Conservation (phyloP, 1,140 invertebrate species). For the Drosophila jambulina region DNA sequence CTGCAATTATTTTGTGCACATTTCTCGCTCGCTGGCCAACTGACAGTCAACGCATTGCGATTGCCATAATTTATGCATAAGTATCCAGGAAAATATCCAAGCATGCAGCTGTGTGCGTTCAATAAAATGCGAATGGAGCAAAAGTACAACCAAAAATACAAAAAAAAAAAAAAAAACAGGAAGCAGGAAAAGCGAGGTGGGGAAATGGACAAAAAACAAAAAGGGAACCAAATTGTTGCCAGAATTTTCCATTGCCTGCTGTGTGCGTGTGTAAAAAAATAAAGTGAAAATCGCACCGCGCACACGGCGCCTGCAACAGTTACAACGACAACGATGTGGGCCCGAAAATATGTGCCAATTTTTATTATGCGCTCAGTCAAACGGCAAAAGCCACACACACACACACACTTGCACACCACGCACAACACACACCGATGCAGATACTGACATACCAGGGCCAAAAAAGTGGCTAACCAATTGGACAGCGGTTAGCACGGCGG, state of each 20-base stretch:
- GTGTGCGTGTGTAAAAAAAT: not conserved
- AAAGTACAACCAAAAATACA: not conserved
- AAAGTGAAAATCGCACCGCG: slow-evolving; percentile 52
- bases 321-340: slow-evolving; percentile 37
- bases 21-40: slow-evolving; percentile 62
- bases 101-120: slow-evolving; percentile 34
- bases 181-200: not conserved
- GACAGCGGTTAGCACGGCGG: slow-evolving; percentile 9
- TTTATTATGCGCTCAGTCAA: slow-evolving; percentile 76
- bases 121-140: slow-evolving; percentile 51
- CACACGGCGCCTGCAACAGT: slow-evolving; percentile 23
- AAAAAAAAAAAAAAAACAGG: not conserved
- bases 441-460: slow-evolving; percentile 20
- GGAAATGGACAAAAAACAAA: slow-evolving; percentile 2
- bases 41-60: slow-evolving; percentile 80
- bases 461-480: slow-evolving; percentile 43
- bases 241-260: slow-evolving; percentile 18
- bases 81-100: slow-evolving; percentile 45
- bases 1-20: slow-evolving; percentile 68
- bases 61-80: slow-evolving; percentile 77
- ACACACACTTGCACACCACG: not conserved
- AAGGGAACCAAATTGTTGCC: slow-evolving; percentile 29
- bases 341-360: slow-evolving; percentile 75
- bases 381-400: slow-evolving; percentile 71
- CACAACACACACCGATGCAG: not conserved